Percentiles rank a stretch among this genome's conserved stretches.
Evolutionary conservation across 2,113 vertebrate genomes (phyloP).

Genomic region (Aythya baeri): DNA sequence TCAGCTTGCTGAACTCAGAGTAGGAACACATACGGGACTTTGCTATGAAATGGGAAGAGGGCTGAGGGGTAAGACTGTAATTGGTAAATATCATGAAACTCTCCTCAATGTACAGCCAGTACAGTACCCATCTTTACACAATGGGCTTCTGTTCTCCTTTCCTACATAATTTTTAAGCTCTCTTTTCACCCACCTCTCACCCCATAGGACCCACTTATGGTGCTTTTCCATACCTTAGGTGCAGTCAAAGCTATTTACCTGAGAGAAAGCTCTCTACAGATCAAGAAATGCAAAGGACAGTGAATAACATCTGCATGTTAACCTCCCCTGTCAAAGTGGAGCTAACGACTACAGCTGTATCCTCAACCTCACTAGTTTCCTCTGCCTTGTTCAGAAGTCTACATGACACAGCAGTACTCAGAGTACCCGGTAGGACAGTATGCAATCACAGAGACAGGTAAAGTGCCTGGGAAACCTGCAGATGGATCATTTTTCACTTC

Average conservation of each 20-base stretch:
- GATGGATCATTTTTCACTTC: not conserved
- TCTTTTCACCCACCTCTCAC: not conserved
- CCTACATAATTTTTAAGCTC: not conserved
- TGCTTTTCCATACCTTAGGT: not conserved
- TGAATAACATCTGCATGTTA: not conserved
- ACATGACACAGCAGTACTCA: not conserved
- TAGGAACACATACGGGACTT: not conserved
- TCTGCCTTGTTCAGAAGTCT: not conserved
- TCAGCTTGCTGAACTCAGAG: not conserved
- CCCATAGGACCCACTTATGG: not conserved
- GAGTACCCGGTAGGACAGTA: not conserved
- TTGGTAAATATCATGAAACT: not conserved
- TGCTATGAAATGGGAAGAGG: not conserved
- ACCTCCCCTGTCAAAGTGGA: not conserved
- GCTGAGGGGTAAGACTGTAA: not conserved
- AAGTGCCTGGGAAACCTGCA: not conserved
- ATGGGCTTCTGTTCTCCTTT: not conserved
- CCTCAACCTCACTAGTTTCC: not conserved
- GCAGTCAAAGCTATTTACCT: not conserved
- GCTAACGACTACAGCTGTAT: not conserved
- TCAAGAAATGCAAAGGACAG: not conserved
- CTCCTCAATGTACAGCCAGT: not conserved
- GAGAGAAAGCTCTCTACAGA: not conserved
- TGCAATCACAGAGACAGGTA: not conserved
- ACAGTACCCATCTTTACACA: not conserved